A percentile compares a stretch with the other conserved stretches of the same genome.
Evolutionary conservation across 2,797 vertebrate species (phyloP).

Genomic region (Helostoma temminkii): DNA sequence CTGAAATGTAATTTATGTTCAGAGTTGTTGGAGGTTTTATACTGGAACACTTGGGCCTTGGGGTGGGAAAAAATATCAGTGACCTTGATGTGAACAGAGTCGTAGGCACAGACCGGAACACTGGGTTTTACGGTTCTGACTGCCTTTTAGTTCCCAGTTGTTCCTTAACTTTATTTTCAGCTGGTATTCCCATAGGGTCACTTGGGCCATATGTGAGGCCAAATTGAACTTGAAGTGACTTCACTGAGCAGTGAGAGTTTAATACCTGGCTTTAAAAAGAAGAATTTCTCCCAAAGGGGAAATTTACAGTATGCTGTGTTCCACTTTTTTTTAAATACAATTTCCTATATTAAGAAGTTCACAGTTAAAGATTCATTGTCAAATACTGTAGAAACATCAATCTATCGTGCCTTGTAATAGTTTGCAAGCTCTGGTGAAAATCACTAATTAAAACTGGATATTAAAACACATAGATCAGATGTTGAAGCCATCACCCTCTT

Average conservation of each 20-base stretch:
- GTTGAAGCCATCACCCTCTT: conserved; percentile 42
- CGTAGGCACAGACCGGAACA: conserved; percentile 12
- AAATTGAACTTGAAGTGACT: conserved; percentile 38
- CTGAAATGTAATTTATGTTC: conserved; percentile 30
- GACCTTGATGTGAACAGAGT: conserved; percentile 6
- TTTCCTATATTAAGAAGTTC: not conserved
- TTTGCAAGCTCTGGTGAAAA: not conserved
- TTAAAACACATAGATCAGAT: conserved; percentile 36
- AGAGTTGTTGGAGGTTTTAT: conserved; percentile 14
- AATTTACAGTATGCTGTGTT: not conserved
- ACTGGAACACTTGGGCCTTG: not conserved
- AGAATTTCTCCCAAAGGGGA: conserved; percentile 13
- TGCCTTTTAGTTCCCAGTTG: conserved; percentile 27
- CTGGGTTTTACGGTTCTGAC: not conserved
- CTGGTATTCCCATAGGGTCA: conserved; percentile 18
- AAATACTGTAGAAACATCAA: not conserved
- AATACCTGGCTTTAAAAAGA: conserved; percentile 40
- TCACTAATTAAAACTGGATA: not conserved
- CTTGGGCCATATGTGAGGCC: conserved; percentile 17
- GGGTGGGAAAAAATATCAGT: conserved; percentile 18
- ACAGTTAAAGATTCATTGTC: not conserved
- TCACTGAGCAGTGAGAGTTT: conserved; percentile 17
- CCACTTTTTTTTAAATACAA: not conserved
- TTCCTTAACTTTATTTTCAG: conserved; percentile 18
- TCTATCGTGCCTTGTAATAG: not conserved